phyloP scores from a whole-genome alignment of 1,140 invertebrate species.

The Cyclina sinensis region DNA sequence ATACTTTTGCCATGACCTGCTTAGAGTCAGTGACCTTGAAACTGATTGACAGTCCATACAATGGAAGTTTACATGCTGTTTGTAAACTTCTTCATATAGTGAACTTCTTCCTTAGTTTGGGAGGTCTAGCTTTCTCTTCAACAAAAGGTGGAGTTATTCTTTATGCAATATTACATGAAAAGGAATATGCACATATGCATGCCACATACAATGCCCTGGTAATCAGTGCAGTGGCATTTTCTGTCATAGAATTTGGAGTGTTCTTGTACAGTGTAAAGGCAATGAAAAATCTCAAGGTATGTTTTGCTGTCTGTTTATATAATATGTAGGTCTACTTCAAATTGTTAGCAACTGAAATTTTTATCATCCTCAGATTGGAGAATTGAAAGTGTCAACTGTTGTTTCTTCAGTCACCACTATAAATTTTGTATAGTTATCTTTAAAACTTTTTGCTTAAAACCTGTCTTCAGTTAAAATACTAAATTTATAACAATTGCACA shows the following conservation, averaged over 20 bases:
- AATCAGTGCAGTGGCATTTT: constrained; percentile 77
- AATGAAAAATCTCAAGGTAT: constrained; percentile 77
- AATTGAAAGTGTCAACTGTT: no score
- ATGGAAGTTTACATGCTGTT: constrained; percentile 50
- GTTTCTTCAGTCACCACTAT: no score
- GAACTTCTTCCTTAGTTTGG: constrained; percentile 68
- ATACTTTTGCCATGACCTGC: constrained; percentile 66
- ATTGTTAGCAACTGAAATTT: no score
- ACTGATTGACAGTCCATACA: constrained; percentile 74
- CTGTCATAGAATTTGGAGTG: constrained; percentile 77
- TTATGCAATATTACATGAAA: constrained; percentile 75
- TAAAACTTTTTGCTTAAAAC: no score
- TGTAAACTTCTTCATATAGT: constrained; percentile 68
- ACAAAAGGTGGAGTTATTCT: constrained; percentile 81
- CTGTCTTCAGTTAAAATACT: no score
- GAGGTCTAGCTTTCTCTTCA: constrained; percentile 68
- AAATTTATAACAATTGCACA: no score
- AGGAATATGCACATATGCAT: constrained; percentile 78
- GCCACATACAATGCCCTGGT: constrained; percentile 81
- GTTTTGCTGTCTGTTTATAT: no score
- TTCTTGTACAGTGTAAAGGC: constrained; percentile 70
- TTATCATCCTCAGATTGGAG: no score
- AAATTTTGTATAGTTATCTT: no score
- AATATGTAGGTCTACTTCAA: no score
- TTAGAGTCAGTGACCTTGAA: constrained; percentile 75